These are phyloP conservation scores for Lutraria rhynchaena DNA, from an alignment of 1,140 invertebrate species.

Conservation along the genomic window DNA sequence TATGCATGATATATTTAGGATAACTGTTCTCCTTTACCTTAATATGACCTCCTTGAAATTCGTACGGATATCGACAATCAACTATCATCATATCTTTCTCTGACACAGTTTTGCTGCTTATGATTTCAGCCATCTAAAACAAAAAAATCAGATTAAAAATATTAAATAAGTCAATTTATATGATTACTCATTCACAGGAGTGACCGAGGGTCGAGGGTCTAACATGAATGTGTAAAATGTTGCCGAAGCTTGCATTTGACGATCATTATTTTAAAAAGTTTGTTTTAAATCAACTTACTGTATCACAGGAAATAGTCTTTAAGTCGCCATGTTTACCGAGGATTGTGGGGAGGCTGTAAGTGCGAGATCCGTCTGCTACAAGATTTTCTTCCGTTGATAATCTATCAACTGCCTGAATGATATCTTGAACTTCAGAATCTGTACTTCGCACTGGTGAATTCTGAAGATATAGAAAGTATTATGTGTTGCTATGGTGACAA, in stretches of 20 bases:
- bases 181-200: too few relatives aligned
- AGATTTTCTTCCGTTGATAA: conserved; percentile 23
- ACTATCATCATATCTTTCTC: conserved; percentile 69
- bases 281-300: conserved; percentile 7
- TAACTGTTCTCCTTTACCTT: too few relatives aligned
- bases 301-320: conserved; percentile 26
- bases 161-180: too few relatives aligned
- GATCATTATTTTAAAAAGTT: too few relatives aligned
- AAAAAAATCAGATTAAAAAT: too few relatives aligned
- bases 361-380: conserved; percentile 30
- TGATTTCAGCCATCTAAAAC: conserved; percentile 17
- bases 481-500: too few relatives aligned
- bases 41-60: conserved; percentile 97
- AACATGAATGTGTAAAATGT: too few relatives aligned
- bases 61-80: conserved; percentile 93
- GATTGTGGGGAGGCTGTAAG: conserved; percentile 15
- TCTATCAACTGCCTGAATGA: conserved; percentile 39
- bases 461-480: not conserved
- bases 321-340: conserved; percentile 38
- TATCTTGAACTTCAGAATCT: not conserved
- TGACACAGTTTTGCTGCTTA: not conserved
- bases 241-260: too few relatives aligned
- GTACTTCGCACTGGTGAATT: not conserved
- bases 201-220: too few relatives aligned
- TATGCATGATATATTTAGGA: too few relatives aligned